Evolutionary conservation across 2,797 vertebrate genomes (phyloP), one percentile per base, ranked within the genome.

Genomic region (Xenopus petersii): DNA sequence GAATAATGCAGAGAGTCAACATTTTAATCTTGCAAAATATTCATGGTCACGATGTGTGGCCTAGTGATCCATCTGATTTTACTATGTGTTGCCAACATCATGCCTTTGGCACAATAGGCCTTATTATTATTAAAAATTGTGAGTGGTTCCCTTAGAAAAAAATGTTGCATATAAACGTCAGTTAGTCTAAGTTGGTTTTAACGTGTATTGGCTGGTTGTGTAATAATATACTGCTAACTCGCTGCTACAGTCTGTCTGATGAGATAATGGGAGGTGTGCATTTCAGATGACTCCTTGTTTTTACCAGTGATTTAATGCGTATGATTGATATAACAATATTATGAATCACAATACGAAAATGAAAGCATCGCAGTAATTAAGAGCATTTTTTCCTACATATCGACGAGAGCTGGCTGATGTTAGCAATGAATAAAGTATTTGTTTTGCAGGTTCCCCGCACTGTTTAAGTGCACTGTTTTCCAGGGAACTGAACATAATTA

Each of bases 321-420:
- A 10, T 55, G 70, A 77, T 67, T 72, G 64, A 30, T 47, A 55
- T 49, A 67, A 67, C 70, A 62, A 71, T 67, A 61, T 61, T 47
- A 67, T 77, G 64, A 63, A 67, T 77, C 64, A 67, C 51, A 63
- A 66, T 51, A 70, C 42, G 47, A 0, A 48, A 51, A 75, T 70
- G 12, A 75, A 76, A 33, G 42, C 48, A 67, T 51, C 71, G 49
- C 47, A 51, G 64, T 55, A 72, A 72, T 76, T 77, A 72, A 67
- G 2, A 24, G 15, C 17, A 67, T 77, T 71, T 67, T 21, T 67
- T 71, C 47, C 16, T 42, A 9, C 36, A 42, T 61, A 61, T 46
- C 0, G 56, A 66, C 56, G 63, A 62, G 26, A 16, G 13, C 54
- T 36, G 4, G 47, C 68, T 65, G 68, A 16, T 71, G 51, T 54